These are phyloP conservation scores for Sakesphorus luctuosus DNA, from an alignment of 2,113 vertebrate genomes.

Conservation along the genomic window DNA sequence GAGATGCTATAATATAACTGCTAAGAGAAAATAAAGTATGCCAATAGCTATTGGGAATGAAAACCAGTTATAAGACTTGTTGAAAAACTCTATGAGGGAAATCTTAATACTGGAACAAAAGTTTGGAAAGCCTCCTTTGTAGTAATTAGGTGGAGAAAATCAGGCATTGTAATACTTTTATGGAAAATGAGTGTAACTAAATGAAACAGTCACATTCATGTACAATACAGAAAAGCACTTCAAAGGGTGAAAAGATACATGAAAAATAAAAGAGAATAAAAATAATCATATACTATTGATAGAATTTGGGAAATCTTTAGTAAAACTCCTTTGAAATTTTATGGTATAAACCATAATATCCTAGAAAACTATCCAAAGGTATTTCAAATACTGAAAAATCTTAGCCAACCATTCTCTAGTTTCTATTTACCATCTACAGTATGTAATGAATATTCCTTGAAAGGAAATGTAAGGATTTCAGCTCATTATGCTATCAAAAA, in stretches of 20 bases:
- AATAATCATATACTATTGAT: not conserved
- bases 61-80: conserved; percentile 32
- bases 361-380: not conserved
- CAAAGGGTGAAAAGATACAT: not conserved
- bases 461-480: conserved; percentile 16
- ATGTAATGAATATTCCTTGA: conserved; percentile 3
- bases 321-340: not conserved
- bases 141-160: conserved; percentile 52
- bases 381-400: not conserved
- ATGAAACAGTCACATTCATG: conserved; percentile 9
- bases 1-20: not conserved
- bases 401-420: not conserved
- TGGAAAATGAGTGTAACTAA: conserved; percentile 49
- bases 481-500: conserved; percentile 31
- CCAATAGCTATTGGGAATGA: conserved; percentile 14
- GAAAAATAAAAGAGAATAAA: conserved; percentile 8
- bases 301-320: not conserved
- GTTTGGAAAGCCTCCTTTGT: conserved; percentile 27
- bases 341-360: not conserved
- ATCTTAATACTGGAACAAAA: conserved; percentile 54
- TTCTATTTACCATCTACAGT: not conserved
- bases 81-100: conserved; percentile 47
- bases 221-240: not conserved
- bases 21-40: conserved; percentile 41
- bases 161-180: conserved; percentile 18